Base-by-base conservation (phyloP, 2,797 vertebrate genomes). In the Falco peregrinus region DNA sequence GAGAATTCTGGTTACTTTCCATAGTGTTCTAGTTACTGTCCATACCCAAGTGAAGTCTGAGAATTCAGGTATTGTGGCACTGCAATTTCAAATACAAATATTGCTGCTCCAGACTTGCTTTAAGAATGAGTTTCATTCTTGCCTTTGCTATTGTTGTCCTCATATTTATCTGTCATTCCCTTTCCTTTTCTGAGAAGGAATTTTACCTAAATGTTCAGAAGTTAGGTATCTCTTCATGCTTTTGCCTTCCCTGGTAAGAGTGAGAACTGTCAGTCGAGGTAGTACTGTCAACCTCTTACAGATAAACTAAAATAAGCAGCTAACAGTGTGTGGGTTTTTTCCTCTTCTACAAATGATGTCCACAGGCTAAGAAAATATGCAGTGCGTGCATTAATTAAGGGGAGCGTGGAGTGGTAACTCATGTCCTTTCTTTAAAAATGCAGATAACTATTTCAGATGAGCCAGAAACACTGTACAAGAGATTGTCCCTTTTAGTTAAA, bases 361-460 rank as follows among this genome's bases (percentile, higher is more conserved):
- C 56, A 41, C 15, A 80, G 20, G 43, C 51, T 84, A 85, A 75
- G 31, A 47, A 56, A 59, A 82, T 64, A 15, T 0, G 0, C 33
- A 5, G 39, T 87, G 68, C 13, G 1, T 91, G 74, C 47, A 16
- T 78, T 88, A 73, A 45, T 88, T 84, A 50, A 70, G 54, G 84
- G 41, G 92, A 80, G 39, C 33, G 4, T 75, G 33, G 39, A 91
- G 39, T 69, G 29, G 14, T 83, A 76, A 93, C 45, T 51, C 29
- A 60, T 70, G 33, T 82, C 47, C 69, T 95, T 96, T 50, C 50
- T 97, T 97, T 84, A 35, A 76, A 94, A 96, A 90, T 61, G 28
- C 94, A 99, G 99, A 97, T 99, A 74, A 98, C 98, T 3, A 56
- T 98, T 95, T 99, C 98, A 87, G 98, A 99, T 26, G 99, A 99